Conservation (phyloP, 2,113 vertebrate species). For the Mixornis gularis region DNA sequence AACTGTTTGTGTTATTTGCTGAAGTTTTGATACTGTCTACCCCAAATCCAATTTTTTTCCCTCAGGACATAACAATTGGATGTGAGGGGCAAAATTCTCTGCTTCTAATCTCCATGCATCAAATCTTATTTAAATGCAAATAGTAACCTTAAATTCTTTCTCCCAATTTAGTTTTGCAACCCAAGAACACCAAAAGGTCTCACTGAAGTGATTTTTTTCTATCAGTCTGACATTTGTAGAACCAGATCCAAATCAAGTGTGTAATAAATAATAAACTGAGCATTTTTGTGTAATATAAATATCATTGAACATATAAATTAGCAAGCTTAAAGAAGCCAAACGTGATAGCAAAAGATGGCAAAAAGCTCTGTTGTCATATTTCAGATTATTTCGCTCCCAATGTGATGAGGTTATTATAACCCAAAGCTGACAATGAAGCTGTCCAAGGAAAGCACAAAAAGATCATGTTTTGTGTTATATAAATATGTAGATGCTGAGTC, state of each 20-base stretch:
- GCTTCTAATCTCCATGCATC: background rate
- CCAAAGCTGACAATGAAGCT: background rate
- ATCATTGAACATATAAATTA: background rate
- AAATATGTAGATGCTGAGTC: background rate
- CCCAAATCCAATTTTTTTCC: background rate
- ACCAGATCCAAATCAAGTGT: background rate
- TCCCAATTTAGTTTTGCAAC: background rate
- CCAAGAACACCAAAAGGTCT: background rate
- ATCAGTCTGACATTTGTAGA: background rate
- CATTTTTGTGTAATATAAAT: background rate
- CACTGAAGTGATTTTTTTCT: background rate
- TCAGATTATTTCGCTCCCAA: background rate
- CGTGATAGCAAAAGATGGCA: background rate
- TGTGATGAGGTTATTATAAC: background rate
- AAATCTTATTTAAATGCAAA: constrained; percentile 56
- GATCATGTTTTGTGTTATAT: background rate
- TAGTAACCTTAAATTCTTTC: constrained; percentile 1
- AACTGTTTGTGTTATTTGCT: background rate
- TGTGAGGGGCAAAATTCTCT: background rate
- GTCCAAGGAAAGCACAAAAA: background rate
- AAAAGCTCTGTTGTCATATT: background rate
- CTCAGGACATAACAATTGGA: background rate
- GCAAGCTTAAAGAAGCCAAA: background rate
- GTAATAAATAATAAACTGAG: background rate
- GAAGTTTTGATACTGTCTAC: background rate